Conservation (phyloP, 2,888 invertebrate genomes). For the Axea sp. region DNA sequence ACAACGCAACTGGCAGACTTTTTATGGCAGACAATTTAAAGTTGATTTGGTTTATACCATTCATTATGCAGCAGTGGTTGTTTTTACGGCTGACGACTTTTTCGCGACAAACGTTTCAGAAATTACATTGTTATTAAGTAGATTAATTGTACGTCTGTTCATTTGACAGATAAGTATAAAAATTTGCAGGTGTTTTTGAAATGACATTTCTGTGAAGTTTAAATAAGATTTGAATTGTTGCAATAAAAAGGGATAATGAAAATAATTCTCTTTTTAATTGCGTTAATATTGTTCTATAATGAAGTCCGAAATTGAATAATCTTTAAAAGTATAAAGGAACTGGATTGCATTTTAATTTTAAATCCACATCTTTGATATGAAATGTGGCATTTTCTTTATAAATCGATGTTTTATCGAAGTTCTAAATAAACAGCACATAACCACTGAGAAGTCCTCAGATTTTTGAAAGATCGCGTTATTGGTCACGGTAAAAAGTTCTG, state of each 20-base stretch:
- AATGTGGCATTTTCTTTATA: too few species aligned
- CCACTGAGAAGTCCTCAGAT: neutral
- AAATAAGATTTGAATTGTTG: neutral
- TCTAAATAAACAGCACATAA: neutral
- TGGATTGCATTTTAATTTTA: too few species aligned
- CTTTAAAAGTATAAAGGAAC: too few species aligned
- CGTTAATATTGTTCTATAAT: too few species aligned
- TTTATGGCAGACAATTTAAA: conserved; percentile 16
- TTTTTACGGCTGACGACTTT: conserved; percentile 4
- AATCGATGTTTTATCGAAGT: neutral
- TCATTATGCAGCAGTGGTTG: conserved; percentile 14
- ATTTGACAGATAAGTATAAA: conserved; percentile 1
- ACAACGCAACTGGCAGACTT: neutral
- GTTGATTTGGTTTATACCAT: conserved; percentile 26
- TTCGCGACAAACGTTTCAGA: conserved; percentile 10
- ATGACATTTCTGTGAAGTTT: neutral
- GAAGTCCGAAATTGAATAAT: too few species aligned
- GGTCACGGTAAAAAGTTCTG: neutral
- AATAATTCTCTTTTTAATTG: too few species aligned
- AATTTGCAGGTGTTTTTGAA: neutral
- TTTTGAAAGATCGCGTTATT: conserved; percentile 10
- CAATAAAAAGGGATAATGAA: too few species aligned
- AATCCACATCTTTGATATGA: too few species aligned
- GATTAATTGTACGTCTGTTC: conserved; percentile 3
- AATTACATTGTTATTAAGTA: conserved; percentile 9